These are phyloP conservation scores for Coracopsis vasa DNA, from an alignment of 2,113 vertebrate genomes.

Conservation along the genomic window DNA sequence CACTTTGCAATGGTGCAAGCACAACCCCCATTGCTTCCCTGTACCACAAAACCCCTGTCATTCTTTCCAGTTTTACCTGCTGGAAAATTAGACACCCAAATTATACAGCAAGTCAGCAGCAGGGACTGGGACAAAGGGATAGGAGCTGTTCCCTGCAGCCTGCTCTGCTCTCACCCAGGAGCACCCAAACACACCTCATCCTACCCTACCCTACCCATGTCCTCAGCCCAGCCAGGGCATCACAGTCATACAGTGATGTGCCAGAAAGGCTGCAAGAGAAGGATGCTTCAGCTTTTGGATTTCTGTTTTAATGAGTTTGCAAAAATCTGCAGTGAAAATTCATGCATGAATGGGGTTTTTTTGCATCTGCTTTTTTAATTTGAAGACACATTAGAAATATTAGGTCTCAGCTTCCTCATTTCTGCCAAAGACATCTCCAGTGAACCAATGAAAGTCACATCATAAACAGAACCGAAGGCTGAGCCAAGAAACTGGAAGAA, in stretches of 20 bases:
- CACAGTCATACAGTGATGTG: rapidly evolving
- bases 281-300: neutral
- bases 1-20: neutral
- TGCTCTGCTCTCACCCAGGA: neutral
- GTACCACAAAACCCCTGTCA: neutral
- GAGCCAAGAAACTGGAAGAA: neutral
- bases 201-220: neutral
- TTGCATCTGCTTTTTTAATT: neutral
- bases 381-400: neutral
- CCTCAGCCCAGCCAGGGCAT: neutral
- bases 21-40: neutral
- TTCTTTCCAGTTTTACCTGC: neutral
- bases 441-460: neutral
- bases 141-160: neutral
- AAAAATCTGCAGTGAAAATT: neutral
- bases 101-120: neutral
- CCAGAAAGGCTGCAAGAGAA: neutral
- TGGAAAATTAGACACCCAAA: neutral
- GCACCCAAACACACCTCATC: rapidly evolving
- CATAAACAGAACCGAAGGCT: neutral
- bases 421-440: neutral
- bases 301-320: neutral
- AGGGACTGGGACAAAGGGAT: neutral
- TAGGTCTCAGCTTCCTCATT: neutral
- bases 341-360: rapidly evolving